Conservation (phyloP, 2,113 vertebrate genomes). For the Cyanoderma ruficeps region DNA sequence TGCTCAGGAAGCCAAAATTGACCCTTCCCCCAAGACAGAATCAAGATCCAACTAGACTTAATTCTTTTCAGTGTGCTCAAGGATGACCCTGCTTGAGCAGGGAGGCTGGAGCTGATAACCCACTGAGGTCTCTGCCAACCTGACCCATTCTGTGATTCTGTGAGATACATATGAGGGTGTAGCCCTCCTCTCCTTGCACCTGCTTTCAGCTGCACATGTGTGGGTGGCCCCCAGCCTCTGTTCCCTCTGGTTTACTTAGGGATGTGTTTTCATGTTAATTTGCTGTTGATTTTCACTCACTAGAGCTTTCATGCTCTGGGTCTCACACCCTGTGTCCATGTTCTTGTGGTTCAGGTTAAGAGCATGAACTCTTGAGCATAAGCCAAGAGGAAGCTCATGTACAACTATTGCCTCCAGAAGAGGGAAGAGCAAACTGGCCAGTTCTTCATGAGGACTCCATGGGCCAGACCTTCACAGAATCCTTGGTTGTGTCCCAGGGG, state of each 20-base stretch:
- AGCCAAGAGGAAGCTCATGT: background rate
- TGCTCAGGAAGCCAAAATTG: background rate
- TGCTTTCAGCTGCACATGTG: background rate
- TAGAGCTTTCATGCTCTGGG: background rate
- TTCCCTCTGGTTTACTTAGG: background rate
- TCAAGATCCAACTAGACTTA: background rate
- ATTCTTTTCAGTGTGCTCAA: background rate
- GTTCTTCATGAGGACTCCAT: background rate
- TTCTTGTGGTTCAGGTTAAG: background rate
- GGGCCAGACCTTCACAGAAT: background rate
- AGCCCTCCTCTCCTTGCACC: background rate
- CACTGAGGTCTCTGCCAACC: background rate
- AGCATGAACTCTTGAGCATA: fast-evolving
- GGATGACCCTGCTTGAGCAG: background rate
- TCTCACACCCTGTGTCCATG: fast-evolving
- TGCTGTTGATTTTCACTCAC: background rate
- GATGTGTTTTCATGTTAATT: background rate
- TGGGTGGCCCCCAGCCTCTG: fast-evolving
- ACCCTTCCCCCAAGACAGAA: background rate
- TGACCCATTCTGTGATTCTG: background rate
- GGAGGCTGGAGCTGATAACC: background rate
- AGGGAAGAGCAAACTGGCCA: background rate
- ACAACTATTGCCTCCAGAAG: background rate
- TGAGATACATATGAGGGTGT: background rate
- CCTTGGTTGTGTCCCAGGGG: background rate